Conservation (phyloP, 1,140 invertebrate species). For the Venustaconcha ellipsiformis region DNA sequence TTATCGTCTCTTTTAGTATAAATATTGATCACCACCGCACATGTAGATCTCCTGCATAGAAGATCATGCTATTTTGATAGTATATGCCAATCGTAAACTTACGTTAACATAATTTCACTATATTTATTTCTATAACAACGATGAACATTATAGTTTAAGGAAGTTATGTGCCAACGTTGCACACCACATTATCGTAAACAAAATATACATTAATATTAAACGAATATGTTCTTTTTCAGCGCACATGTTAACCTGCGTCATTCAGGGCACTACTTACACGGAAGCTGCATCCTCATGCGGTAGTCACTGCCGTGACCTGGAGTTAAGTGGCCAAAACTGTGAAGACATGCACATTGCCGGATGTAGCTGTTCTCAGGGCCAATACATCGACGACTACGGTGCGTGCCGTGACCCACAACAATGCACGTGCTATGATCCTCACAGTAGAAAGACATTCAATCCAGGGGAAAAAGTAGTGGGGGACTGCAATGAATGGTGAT, state of each 20-base stretch:
- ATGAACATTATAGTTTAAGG: too few relatives aligned
- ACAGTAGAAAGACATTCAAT: slow-evolving; percentile 19
- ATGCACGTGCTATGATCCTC: slow-evolving; percentile 38
- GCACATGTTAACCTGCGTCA: slow-evolving; percentile 8
- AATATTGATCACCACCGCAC: too few relatives aligned
- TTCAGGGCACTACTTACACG: slow-evolving; percentile 6
- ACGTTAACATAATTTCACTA: too few relatives aligned
- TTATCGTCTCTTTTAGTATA: too few relatives aligned
- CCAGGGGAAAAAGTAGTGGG: slow-evolving; percentile 21
- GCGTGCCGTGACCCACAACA: slow-evolving; percentile 20
- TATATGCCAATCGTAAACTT: too few relatives aligned
- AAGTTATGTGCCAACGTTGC: too few relatives aligned
- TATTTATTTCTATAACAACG: too few relatives aligned
- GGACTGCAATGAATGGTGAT: slow-evolving; percentile 35
- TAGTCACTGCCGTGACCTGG: slow-evolving; percentile 32
- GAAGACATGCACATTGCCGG: slow-evolving; percentile 37
- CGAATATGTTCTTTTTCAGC: not conserved
- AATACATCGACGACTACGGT: slow-evolving; percentile 29
- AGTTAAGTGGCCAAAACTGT: slow-evolving; percentile 17
- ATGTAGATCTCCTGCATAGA: too few relatives aligned
- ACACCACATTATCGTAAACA: too few relatives aligned
- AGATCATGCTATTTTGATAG: too few relatives aligned
- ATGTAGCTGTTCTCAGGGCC: slow-evolving; percentile 22
- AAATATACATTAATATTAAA: too few relatives aligned
- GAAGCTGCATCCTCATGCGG: slow-evolving; percentile 29